Evolutionary conservation across 2,888 invertebrate species (phyloP).

Genomic region (Yponomeuta sedellus): DNA sequence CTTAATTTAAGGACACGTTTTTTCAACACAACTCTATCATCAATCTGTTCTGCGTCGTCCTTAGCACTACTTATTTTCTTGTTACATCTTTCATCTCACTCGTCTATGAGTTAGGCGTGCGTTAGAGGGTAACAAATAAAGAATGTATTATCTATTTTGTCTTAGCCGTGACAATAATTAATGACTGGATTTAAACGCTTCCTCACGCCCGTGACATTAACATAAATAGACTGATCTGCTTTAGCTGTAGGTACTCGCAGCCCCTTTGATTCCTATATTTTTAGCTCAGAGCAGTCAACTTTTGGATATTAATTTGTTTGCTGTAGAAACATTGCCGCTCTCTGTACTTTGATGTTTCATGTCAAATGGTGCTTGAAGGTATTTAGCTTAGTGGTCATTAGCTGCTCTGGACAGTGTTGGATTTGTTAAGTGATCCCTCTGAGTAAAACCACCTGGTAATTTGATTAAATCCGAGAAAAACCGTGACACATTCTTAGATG

Average conservation of each 20-base stretch:
- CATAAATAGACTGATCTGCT: slow-evolving; percentile 74
- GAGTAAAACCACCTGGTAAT: slow-evolving; percentile 29
- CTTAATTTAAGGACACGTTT: slow-evolving; percentile 65
- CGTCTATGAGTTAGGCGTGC: slow-evolving; percentile 39
- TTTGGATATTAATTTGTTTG: slow-evolving; percentile 71
- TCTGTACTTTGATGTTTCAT: slow-evolving; percentile 69
- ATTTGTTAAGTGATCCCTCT: slow-evolving; percentile 34
- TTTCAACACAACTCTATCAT: slow-evolving; percentile 59
- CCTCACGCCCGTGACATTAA: slow-evolving; percentile 77
- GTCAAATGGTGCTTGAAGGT: slow-evolving; percentile 64
- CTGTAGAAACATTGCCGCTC: slow-evolving; percentile 49
- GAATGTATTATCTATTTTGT: slow-evolving; percentile 75
- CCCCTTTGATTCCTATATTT: slow-evolving; percentile 74
- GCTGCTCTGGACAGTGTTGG: slow-evolving; percentile 42
- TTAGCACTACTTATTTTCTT: slow-evolving; percentile 57
- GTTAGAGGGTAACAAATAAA: slow-evolving; percentile 66
- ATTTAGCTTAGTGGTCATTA: slow-evolving; percentile 55
- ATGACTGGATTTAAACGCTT: slow-evolving; percentile 76
- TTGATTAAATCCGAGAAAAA: not conserved
- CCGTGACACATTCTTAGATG: not conserved
- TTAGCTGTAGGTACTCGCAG: slow-evolving; percentile 44
- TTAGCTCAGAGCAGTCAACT: slow-evolving; percentile 63
- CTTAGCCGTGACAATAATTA: slow-evolving; percentile 74
- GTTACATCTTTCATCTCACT: slow-evolving; percentile 65
- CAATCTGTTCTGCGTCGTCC: slow-evolving; percentile 52